Conservation (phyloP, 2,888 invertebrate genomes). For the Stenolophus ochropezus region DNA sequence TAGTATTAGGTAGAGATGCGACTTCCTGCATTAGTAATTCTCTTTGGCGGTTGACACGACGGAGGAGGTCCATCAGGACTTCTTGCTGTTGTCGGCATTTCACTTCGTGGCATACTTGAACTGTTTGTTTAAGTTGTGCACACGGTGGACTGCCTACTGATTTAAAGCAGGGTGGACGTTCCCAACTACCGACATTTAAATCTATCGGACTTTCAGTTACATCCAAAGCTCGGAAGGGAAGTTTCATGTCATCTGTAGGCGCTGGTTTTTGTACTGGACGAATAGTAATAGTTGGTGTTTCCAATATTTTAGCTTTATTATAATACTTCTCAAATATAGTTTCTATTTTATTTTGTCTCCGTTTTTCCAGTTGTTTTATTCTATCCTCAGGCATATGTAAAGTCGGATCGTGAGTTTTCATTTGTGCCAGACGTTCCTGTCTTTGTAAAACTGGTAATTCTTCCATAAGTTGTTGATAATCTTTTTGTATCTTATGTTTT, state of each 20-base stretch:
- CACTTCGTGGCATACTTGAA: conserved; percentile 43
- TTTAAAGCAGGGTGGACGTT: conserved; percentile 40
- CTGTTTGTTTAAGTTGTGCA: too few relatives aligned
- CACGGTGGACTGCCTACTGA: not conserved
- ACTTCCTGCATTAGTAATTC: conserved; percentile 70
- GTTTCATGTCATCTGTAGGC: conserved; percentile 46
- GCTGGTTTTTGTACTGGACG: conserved; percentile 64
- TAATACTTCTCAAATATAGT: conserved; percentile 72
- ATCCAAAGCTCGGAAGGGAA: conserved; percentile 62
- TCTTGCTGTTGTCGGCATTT: conserved; percentile 63
- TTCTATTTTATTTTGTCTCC: conserved; percentile 75
- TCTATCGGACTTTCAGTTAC: conserved; percentile 53
- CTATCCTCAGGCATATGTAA: conserved; percentile 73
- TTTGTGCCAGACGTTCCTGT: conserved; percentile 69
- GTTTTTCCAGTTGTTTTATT: conserved; percentile 71
- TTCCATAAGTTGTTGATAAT: conserved; percentile 74
- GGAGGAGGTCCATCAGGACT: conserved; percentile 69
- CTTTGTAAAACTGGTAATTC: conserved; percentile 71
- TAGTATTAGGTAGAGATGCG: conserved; percentile 66
- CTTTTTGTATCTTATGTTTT: conserved; percentile 73
- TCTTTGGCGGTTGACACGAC: conserved; percentile 70
- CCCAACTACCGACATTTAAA: conserved; percentile 64
- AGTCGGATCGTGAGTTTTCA: conserved; percentile 68
- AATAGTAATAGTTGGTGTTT: conserved; percentile 68
- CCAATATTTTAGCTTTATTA: conserved; percentile 54